These are phyloP conservation scores for Cyrtodaria siliqua DNA, from an alignment of 2,888 invertebrate species.

Conservation along the genomic window DNA sequence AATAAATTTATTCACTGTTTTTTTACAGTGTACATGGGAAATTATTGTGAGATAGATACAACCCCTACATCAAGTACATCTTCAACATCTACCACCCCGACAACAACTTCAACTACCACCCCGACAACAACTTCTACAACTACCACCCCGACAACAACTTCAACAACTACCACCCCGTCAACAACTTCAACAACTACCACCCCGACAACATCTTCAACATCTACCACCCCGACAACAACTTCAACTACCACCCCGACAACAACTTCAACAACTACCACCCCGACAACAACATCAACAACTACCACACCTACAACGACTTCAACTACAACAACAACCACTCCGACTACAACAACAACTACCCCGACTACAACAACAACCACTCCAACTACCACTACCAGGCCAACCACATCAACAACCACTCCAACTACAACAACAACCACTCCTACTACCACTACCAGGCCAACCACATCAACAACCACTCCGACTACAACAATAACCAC, in stretches of 20 bases:
- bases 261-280: no score
- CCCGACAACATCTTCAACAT: background rate
- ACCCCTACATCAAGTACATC: background rate
- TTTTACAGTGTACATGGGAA: slow-evolving; percentile 29
- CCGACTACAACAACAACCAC: slow-evolving; percentile 1
- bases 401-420: slow-evolving; percentile 14
- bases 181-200: slow-evolving; percentile 10
- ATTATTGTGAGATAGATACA: slow-evolving; percentile 23
- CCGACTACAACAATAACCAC: slow-evolving; percentile 32
- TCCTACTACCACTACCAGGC: background rate
- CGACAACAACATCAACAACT: no score
- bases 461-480: slow-evolving; percentile 28
- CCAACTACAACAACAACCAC: background rate
- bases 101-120: no score
- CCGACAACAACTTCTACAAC: no score
- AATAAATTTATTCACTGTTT: background rate
- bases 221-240: slow-evolving; percentile 13
- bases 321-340: no score
- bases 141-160: no score
- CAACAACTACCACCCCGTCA: no score
- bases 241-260: background rate
- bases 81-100: no score
- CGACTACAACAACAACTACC: no score
- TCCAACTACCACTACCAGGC: slow-evolving; percentile 1
- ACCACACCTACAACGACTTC: no score